Conservation (phyloP, 2,797 vertebrate genomes). For the Anguilla obscura region DNA sequence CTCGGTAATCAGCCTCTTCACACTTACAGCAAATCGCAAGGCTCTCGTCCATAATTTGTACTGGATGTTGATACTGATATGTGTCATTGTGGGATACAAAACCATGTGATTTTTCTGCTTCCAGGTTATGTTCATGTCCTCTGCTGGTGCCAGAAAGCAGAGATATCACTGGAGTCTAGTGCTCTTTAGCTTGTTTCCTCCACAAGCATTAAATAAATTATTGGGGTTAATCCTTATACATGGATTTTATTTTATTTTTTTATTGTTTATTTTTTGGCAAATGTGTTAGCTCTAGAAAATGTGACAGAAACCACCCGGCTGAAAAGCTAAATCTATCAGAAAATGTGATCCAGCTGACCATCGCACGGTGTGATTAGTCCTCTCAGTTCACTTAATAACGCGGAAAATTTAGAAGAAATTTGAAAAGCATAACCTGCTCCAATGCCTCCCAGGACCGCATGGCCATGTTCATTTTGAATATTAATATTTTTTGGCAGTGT, state of each 20-base stretch:
- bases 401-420: background rate
- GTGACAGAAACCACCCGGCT: background rate
- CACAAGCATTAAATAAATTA: background rate
- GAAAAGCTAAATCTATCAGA: background rate
- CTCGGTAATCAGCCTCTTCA: conserved; percentile 7
- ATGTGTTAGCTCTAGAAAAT: background rate
- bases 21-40: background rate
- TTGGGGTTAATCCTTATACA: background rate
- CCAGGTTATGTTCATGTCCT: background rate
- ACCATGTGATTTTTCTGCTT: background rate
- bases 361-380: background rate
- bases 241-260: too few species aligned
- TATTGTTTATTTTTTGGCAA: background rate
- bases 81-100: background rate
- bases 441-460: background rate
- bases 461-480: conserved; percentile 18
- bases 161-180: background rate
- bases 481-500: conserved; percentile 56
- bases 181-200: background rate
- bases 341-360: background rate
- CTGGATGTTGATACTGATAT: background rate
- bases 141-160: background rate
- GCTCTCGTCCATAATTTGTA: background rate
- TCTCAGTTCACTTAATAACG: background rate
- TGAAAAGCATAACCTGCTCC: background rate